These are phyloP conservation scores for Diprion similis DNA, from an alignment of 1,140 invertebrate species.

Conservation along the genomic window DNA sequence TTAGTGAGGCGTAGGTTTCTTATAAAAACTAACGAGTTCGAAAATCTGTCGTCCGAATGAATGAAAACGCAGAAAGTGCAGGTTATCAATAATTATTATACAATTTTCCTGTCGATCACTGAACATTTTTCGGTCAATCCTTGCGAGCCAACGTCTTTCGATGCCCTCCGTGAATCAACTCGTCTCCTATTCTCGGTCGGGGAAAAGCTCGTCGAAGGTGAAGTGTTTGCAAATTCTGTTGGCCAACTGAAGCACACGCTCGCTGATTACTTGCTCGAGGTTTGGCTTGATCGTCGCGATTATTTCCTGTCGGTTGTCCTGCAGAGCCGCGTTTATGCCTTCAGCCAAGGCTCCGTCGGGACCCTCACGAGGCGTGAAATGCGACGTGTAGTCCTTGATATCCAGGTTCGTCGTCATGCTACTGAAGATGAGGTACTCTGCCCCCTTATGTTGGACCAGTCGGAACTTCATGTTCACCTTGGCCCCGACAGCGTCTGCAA, in stretches of 20 bases:
- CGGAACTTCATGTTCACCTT: constrained; percentile 32
- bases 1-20: too few species aligned
- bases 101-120: not conserved
- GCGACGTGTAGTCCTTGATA: constrained; percentile 34
- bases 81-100: too few species aligned
- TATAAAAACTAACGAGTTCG: too few species aligned
- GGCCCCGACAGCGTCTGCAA: constrained; percentile 33
- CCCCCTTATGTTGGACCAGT: constrained; percentile 32
- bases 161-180: not conserved
- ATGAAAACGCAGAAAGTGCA: too few species aligned
- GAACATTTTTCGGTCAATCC: not conserved
- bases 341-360: constrained; percentile 33
- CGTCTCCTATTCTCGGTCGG: constrained; percentile 41
- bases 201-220: constrained; percentile 51
- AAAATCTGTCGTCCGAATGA: too few species aligned
- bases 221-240: constrained; percentile 50
- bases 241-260: constrained; percentile 31
- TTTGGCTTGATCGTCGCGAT: constrained; percentile 38
- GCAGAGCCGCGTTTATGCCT: constrained; percentile 40
- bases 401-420: constrained; percentile 40
- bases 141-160: not conserved
- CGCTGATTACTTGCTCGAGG: constrained; percentile 43
- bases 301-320: constrained; percentile 36
- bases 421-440: constrained; percentile 37
- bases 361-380: constrained; percentile 30